These are phyloP conservation scores for Calyptomena viridis DNA, from an alignment of 2,113 vertebrate species.

Conservation along the genomic window DNA sequence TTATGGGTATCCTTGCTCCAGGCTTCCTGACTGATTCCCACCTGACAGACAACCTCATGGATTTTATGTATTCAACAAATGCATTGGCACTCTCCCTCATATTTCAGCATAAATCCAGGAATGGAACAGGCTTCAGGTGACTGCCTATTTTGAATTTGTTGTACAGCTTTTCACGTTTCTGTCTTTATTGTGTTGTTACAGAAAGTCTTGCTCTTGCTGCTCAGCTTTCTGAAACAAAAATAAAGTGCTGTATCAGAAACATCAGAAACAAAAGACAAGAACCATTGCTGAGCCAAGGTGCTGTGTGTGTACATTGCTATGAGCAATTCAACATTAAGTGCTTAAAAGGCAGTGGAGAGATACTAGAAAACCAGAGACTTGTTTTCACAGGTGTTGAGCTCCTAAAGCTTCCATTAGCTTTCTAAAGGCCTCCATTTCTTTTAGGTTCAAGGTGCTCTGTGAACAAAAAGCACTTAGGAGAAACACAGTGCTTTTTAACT, in stretches of 20 bases:
- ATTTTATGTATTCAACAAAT: conserved; percentile 37
- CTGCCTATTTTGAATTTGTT: background rate
- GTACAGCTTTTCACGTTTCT: background rate
- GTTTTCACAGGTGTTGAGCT: conserved; percentile 10
- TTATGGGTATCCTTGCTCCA: conserved; percentile 50
- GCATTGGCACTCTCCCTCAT: background rate
- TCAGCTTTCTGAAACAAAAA: conserved; percentile 33
- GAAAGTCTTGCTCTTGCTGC: background rate
- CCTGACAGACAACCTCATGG: conserved; percentile 24
- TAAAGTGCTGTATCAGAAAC: background rate
- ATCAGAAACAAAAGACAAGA: background rate
- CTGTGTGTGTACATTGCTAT: background rate
- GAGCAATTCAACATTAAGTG: background rate
- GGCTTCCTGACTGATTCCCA: conserved; percentile 39
- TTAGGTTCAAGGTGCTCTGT: conserved; percentile 9
- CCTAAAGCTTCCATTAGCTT: conserved; percentile 34
- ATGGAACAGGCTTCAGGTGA: conserved; percentile 6
- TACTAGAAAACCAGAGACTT: background rate
- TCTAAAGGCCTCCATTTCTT: background rate
- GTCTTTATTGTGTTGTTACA: conserved; percentile 8
- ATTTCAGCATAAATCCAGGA: conserved; percentile 46
- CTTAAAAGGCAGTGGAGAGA: background rate
- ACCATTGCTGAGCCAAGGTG: background rate
- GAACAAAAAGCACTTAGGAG: conserved; percentile 39
- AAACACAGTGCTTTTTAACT: conserved; percentile 14